phyloP scores from a whole-genome alignment of 2,113 vertebrate genomes.

The Laterallus jamaicensis region DNA sequence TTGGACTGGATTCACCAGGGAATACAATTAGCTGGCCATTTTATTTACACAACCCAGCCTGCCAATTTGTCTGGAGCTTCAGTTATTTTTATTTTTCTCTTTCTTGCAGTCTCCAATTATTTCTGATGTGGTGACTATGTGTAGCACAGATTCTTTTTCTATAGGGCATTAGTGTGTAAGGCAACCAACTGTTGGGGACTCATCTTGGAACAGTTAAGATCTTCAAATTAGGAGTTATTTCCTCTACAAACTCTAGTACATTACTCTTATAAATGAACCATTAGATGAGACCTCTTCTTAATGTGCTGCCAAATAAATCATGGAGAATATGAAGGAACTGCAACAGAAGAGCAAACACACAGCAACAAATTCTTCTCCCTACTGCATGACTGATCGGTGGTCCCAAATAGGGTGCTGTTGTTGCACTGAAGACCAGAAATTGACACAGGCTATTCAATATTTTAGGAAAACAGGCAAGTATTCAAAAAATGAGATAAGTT shows the following conservation, averaged over 20 bases:
- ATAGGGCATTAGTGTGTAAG: background rate
- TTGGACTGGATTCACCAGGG: constrained; percentile 72
- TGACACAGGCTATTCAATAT: background rate
- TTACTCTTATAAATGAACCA: background rate
- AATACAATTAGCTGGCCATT: constrained; percentile 67
- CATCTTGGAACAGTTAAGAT: background rate
- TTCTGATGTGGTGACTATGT: background rate
- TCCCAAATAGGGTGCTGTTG: background rate
- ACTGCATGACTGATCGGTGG: background rate
- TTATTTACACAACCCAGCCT: constrained; percentile 48
- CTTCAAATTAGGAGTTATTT: background rate
- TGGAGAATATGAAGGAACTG: background rate
- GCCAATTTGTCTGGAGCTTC: constrained; percentile 50
- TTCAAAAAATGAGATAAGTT: background rate
- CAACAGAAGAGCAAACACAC: background rate
- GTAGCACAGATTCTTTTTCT: background rate
- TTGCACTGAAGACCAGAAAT: background rate
- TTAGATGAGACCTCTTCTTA: background rate
- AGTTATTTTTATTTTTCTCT: constrained; percentile 15
- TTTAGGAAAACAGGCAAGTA: background rate
- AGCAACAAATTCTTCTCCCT: background rate
- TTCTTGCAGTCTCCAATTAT: constrained; percentile 15
- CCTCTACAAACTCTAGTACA: background rate
- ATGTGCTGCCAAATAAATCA: background rate
- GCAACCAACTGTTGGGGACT: background rate